Evolutionary conservation across 2,113 vertebrate species (phyloP).

Genomic region (Odontophorus gujanensis): DNA sequence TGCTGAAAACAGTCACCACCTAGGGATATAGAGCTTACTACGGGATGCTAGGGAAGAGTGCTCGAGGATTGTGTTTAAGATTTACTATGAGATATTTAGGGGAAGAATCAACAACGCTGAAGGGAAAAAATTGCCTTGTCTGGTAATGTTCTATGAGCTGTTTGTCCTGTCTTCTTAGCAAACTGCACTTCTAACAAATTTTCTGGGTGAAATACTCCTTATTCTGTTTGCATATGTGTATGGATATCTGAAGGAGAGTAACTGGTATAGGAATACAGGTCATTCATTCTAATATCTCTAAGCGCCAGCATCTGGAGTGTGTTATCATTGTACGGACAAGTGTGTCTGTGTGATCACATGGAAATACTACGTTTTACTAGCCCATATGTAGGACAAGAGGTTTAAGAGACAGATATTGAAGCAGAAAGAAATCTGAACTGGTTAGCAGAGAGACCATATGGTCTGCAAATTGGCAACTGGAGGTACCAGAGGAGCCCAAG

Average conservation of each 20-base stretch:
- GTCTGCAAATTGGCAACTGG: neutral
- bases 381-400: neutral
- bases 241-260: neutral
- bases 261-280: neutral
- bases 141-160: neutral
- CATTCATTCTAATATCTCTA: accelerated
- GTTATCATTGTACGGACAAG: neutral
- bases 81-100: neutral
- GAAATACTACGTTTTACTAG: neutral
- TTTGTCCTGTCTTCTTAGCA: neutral
- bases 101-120: neutral
- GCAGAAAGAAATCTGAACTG: neutral
- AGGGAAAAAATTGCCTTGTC: neutral
- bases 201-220: neutral
- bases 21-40: neutral
- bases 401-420: neutral
- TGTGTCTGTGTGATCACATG: neutral
- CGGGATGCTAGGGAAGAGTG: neutral
- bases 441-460: neutral
- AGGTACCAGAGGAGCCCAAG: neutral
- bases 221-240: neutral
- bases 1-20: accelerated
- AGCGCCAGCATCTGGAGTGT: accelerated
- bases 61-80: neutral
- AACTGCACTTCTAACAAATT: neutral